Conservation (phyloP, 2,113 vertebrate species). For the Aldabrachelys gigantea region DNA sequence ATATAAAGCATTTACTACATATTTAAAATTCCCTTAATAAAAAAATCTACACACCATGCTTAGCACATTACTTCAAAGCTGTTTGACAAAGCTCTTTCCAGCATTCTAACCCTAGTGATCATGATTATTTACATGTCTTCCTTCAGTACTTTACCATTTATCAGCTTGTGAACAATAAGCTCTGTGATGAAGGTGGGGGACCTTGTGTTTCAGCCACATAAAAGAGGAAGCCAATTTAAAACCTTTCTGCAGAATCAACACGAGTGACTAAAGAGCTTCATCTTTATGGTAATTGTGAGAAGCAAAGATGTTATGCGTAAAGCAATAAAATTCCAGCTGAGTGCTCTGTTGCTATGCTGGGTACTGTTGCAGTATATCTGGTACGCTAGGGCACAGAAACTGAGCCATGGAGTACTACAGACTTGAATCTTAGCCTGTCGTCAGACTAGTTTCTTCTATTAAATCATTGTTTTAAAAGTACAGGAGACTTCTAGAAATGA, state of each 20-base stretch:
- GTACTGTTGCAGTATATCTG: neutral
- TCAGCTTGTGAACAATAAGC: neutral
- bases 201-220: neutral
- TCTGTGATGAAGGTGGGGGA: neutral
- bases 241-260: neutral
- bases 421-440: neutral
- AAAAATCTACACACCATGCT: neutral
- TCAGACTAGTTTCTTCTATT: neutral
- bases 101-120: neutral
- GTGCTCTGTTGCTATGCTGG: neutral
- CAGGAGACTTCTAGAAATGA: neutral
- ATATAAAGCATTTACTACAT: neutral
- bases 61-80: neutral
- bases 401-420: neutral
- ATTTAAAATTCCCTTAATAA: neutral
- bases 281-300: neutral
- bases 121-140: neutral
- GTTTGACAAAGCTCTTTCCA: neutral
- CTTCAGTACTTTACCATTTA: neutral
- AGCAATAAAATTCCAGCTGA: neutral
- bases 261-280: neutral
- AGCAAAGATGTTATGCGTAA: neutral
- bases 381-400: neutral
- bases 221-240: neutral
- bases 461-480: neutral